Evolutionary conservation across 2,888 invertebrate species (phyloP), one percentile per base, ranked within the genome.

Genomic region (Leptopilina myrica): DNA sequence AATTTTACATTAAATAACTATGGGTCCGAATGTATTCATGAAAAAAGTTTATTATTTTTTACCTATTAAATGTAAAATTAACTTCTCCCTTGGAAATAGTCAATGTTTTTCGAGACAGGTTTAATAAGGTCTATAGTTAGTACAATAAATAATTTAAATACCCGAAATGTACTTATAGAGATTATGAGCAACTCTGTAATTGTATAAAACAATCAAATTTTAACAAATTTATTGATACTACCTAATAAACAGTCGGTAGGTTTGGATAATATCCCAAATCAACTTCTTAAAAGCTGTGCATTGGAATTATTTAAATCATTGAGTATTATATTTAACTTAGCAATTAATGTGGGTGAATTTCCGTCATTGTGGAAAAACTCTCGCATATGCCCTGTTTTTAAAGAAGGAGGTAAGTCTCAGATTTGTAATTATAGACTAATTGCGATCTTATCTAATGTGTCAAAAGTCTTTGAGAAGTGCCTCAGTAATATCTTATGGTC

Each of bases 381-480:
- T 12, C 20, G 75, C 3, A 77, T 84, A 43, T 76, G 76, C 75
- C 33, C 33, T 33, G 33, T 33, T 2, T 33, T 33, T 33, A 33
- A 33, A 33, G 33, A 33, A 33, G 33, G 33, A 33, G 33, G 2
- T 33, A 33, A 33, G 33, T 33, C 33, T 1, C 33, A 33, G 33
- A 33, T 81, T 11, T 9, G 26, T 62, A 82, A 85, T 15, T 83
- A 83, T 49, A 78, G 84, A 73, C 82, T 82, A 8, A 83, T 84
- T 8, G 26, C 78, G 56, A 80, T 83, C 12, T 64, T 79, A 9
- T 78, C 80, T 15, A 20, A 76, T 9, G 40, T 84, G 5, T 77
- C 79, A 7, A 85, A 82, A 66, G 56, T 85, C 1, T 81, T 85
- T 62, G 85, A 85, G 65, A 79, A 79, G 59, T 14, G 78, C 6